Evolutionary conservation across 2,888 invertebrate genomes (phyloP), one percentile per base, ranked within the genome.

Genomic region (Euzophera pinguis): DNA sequence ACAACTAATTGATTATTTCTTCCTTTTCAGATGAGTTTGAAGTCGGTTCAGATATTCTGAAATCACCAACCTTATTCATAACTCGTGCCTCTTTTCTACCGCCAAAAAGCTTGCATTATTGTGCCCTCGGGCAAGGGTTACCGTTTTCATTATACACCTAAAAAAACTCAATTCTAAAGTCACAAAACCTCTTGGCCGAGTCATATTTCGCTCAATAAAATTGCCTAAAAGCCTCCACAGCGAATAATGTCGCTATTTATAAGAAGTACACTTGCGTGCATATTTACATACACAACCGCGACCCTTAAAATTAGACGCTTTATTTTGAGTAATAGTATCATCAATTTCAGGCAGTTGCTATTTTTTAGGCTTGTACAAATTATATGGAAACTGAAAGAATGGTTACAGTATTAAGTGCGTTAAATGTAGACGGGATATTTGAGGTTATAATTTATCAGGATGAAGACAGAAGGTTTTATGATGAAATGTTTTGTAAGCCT

Each of bases 321-420:
- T 35, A 47, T 50, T 39, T 45, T 45, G 45, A 45, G 45, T 45
- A 45, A 45, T 45, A 3, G 32, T 9, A 3, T 29, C 45, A 45
- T 45, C 45, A 45, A 45, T 32, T 45, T 6, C 7, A 9, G 3
- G 14, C 39, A 8, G 7, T 39, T 10, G 3, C 14, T 32, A 14
- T 13, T 32, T 14, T 45, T 45, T 32, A 39, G 14, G 14, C 53
- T 62, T 50, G 22, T 50, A 13, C 14, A 45, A 45, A 45, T 45
- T 14, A 32, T 45, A 45, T 32, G 45, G 13, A 45, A 32, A 29
- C 14, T 6, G 14, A 43, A 43, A 32, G 45, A 13, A 45, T 45
- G 29, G 29, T 32, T 45, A 14, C 14, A 5, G 45, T 4, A 39
- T 16, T 14, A 39, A 16, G 14, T 16, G 9, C 10, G 39, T 7